Base-by-base conservation (phyloP, 2,797 vertebrate species). In the Momotus momota region DNA sequence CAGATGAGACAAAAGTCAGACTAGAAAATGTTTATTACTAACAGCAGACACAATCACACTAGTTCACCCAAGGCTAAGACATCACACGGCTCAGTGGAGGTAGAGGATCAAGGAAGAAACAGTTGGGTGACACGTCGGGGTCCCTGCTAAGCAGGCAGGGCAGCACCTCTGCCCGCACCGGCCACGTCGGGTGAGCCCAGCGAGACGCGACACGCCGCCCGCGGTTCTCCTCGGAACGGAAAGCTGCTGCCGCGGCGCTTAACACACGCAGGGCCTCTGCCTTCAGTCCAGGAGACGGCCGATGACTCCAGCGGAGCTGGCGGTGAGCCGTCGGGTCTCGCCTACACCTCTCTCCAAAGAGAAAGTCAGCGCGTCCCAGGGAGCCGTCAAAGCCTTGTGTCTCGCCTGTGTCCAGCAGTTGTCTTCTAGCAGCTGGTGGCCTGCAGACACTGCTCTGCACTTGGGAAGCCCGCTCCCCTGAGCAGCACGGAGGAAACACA, bases 201-300 rank as follows among this genome's bases (percentile, higher is more conserved):
- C 82, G 83, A 58, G 73, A 84, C 88, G 64, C 81, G 54, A 91
- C 84, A 72, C 33, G 62, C 7, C 81, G 82, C 46, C 62, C 75
- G 58, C 48, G 33, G 71, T 82, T 90, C 58, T 22, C 83, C 62
- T 66, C 35, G 60, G 88, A 97, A 96, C 8, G 75, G 52, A 89
- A 86, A 84, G 61, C 33, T 66, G 46, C 43, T 70, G 66, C 13
- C 79, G 65, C 75, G 77, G 35, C 93, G 35, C 35, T 55, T 23
- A 86, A 69, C 12, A 38, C 66, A 88, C 88, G 71, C 67, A 61
- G 77, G 78, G 94, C 81, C 88, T 92, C 83, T 88, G 35, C 41
- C 62, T 93, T 69, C 81, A 61, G 46, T 10, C 49, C 8, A 26
- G 40, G 46, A 81, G 55, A 86, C 2, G 14, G 40, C 80, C 88